phyloP scores from a whole-genome alignment of 1,140 invertebrate species.

The Hylaeus volcanicus region DNA sequence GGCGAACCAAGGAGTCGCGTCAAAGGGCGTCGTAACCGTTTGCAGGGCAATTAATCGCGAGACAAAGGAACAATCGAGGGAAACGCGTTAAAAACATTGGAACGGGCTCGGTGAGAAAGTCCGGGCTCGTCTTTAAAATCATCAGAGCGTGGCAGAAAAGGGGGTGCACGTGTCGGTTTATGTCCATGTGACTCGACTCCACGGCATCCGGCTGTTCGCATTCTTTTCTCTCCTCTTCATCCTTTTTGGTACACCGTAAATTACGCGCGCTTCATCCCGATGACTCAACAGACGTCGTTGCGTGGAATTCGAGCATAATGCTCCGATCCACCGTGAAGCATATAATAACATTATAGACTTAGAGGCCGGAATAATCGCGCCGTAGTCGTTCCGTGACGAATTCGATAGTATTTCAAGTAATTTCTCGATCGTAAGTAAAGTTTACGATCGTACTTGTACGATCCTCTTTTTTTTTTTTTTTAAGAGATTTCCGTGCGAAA shows the following conservation, averaged over 20 bases:
- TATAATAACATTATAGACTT: background rate
- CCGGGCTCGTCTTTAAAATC: slow-evolving; percentile 46
- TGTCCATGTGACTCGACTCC: slow-evolving; percentile 67
- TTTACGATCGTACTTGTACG: too few relatives aligned
- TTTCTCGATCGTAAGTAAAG: too few relatives aligned
- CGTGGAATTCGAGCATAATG: slow-evolving; percentile 60
- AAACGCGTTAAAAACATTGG: background rate
- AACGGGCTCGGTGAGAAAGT: slow-evolving; percentile 29
- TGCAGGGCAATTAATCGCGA: background rate
- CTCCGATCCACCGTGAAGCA: background rate
- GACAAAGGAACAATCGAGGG: slow-evolving; percentile 11
- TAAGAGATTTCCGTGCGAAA: too few relatives aligned
- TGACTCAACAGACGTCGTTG: slow-evolving; percentile 61
- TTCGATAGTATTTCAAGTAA: too few relatives aligned
- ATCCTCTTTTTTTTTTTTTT: too few relatives aligned
- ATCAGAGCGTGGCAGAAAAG: slow-evolving; percentile 65
- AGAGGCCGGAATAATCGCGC: too few relatives aligned
- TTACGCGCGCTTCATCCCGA: slow-evolving; percentile 60
- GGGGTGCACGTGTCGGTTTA: slow-evolving; percentile 65
- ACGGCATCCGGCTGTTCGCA: slow-evolving; percentile 71
- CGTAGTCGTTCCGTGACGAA: too few relatives aligned
- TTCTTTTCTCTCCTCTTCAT: slow-evolving; percentile 69
- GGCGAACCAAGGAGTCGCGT: background rate
- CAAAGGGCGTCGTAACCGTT: background rate
- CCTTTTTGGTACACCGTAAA: slow-evolving; percentile 64